phyloP scores from a whole-genome alignment of 37 sponge, comb jelly and placozoan species.

The Lycopodina hypogea region DNA sequence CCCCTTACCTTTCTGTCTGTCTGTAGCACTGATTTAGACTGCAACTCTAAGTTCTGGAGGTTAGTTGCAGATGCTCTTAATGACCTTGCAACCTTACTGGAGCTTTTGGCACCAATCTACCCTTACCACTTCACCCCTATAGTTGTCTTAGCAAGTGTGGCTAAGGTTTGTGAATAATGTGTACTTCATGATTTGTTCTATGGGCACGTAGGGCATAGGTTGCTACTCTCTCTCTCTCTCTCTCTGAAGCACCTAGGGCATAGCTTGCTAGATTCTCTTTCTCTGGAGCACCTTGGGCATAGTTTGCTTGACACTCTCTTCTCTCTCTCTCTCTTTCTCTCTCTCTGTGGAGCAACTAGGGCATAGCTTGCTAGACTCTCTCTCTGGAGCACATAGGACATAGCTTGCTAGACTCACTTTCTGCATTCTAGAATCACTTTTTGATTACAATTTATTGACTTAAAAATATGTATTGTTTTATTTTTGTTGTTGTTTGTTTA shows the following conservation, averaged over 20 bases:
- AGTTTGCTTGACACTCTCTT: no score
- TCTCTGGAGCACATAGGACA: no score
- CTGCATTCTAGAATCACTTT: no score
- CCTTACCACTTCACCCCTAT: slow-evolving; percentile 66
- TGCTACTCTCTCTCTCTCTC: neutral
- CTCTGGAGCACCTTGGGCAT: no score
- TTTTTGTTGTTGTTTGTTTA: neutral
- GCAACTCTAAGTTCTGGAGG: slow-evolving; percentile 94
- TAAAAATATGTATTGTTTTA: no score
- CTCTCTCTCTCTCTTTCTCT: no score
- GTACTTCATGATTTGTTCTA: neutral
- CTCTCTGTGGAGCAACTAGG: no score
- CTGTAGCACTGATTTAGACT: slow-evolving; percentile 78
- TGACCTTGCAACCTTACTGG: slow-evolving; percentile 84
- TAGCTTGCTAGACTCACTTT: no score
- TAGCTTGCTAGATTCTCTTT: no score
- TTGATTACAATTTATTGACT: no score
- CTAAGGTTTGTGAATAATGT: slow-evolving; percentile 53
- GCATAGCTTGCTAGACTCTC: no score
- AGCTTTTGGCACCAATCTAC: slow-evolving; percentile 84
- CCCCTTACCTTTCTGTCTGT: neutral
- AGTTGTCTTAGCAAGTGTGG: slow-evolving; percentile 70
- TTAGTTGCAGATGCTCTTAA: slow-evolving; percentile 91
- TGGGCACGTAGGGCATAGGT: neutral
- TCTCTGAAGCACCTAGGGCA: no score